Percentiles rank a stretch among this genome's conserved stretches.
Conservation (phyloP, 2,888 invertebrate genomes). For the Leptogaster cylindrica region DNA sequence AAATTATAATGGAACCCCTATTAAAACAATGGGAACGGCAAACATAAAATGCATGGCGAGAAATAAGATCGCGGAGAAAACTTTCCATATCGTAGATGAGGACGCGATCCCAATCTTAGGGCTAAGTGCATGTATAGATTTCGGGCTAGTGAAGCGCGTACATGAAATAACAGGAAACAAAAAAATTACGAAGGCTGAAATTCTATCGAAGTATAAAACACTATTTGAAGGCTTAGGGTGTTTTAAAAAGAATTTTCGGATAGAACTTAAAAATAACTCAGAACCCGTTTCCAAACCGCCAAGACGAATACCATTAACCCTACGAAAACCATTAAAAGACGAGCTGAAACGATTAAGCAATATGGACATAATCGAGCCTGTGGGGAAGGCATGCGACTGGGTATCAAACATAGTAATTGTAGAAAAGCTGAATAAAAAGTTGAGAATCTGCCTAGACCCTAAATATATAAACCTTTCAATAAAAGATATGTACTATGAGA, state of each 20-base stretch:
- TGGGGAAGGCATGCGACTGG: slow-evolving; percentile 2
- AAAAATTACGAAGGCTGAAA: neutral
- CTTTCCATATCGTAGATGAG: too few species aligned
- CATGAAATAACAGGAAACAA: neutral
- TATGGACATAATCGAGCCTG: neutral
- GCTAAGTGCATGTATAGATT: slow-evolving; percentile 6
- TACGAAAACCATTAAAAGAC: slow-evolving; percentile 8
- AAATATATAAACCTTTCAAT: slow-evolving; percentile 50
- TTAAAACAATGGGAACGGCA: too few species aligned
- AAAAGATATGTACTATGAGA: slow-evolving; percentile 49
- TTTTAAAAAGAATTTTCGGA: slow-evolving; percentile 2
- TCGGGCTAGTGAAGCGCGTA: slow-evolving; percentile 3
- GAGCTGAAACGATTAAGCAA: slow-evolving; percentile 8
- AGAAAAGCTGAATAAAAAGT: slow-evolving; percentile 46
- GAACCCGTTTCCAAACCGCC: slow-evolving; percentile 7
- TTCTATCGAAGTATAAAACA: slow-evolving; percentile 3
- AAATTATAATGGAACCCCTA: too few species aligned
- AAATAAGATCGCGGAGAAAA: neutral
- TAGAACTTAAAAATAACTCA: slow-evolving; percentile 17
- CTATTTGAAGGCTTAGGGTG: slow-evolving; percentile 25
- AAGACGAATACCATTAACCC: slow-evolving; percentile 16
- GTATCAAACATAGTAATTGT: slow-evolving; percentile 47
- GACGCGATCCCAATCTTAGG: too few species aligned
- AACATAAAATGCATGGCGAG: slow-evolving; percentile 1
- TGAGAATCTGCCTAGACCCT: slow-evolving; percentile 50